Base-by-base conservation (phyloP, 2,888 invertebrate genomes). In the Eugnorisma glareosa region DNA sequence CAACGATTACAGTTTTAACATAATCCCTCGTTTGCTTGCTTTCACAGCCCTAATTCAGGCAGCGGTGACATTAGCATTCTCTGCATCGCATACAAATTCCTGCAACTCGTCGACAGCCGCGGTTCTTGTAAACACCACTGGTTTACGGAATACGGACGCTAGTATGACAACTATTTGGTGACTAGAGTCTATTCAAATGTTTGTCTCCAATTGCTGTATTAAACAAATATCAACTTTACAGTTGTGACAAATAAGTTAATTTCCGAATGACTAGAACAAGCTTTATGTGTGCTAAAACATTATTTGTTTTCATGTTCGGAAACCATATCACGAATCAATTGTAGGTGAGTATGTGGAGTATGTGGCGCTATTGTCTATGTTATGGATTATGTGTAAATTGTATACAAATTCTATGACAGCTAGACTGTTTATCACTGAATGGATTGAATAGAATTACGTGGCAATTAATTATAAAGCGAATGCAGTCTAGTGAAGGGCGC, bases 61-160 rank as follows among this genome's bases (percentile, higher is more conserved):
- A 86, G 89, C 88, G 83, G 85, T 76, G 63, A 73, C 86, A 94
- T 94, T 93, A 92, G 89, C 91, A 94, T 94, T 93, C 93, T 85
- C 83, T 69, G 77, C 88, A 88, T 85, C 86, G 91, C 90, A 91
- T 90, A 91, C 91, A 90, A 92, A 94, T 94, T 93, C 93, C 89
- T 86, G 82, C 84, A 86, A 86, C 87, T 86, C 89, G 91, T 91
- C 90, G 88, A 90, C 90, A 86, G 89, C 88, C 86, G 85, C 40
- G 76, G 57, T 88, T 86, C 87, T 89, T 76, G 88, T 87, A 82
- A 88, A 91, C 90, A 88, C 84, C 84, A 86, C 86, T 90, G 90
- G 87, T 92, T 92, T 89, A 91, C 89, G 88, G 92, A 92, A 93
- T 92, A 92, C 88, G 83, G 83, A 69, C 81, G 57, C 67, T 78